A percentile compares a stretch with the other conserved stretches of the same genome.
phyloP scores from a whole-genome alignment of 2,797 vertebrate genomes.

The Odontamblyopus rebecca region DNA sequence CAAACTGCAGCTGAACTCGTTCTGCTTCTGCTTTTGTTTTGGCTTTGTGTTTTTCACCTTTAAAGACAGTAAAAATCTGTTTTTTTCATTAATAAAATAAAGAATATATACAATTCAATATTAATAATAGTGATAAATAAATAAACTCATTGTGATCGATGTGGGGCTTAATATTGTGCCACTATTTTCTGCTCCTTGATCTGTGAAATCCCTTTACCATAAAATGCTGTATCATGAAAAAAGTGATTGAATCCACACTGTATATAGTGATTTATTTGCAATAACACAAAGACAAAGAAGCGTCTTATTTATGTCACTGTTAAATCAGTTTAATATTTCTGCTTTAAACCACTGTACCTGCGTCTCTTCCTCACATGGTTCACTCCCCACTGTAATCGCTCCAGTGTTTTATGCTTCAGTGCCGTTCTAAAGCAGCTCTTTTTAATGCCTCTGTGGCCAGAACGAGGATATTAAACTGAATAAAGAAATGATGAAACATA shows the following conservation, averaged over 20 bases:
- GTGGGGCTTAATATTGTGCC: too few species aligned
- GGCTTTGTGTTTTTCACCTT: too few species aligned
- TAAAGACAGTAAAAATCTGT: too few species aligned
- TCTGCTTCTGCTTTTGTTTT: too few species aligned
- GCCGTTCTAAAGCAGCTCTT: slow-evolving; percentile 28
- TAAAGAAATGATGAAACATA: slow-evolving; percentile 34
- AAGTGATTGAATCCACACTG: slow-evolving; percentile 21
- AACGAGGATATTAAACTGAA: slow-evolving; percentile 27
- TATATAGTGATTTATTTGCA: neutral
- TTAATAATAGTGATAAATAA: too few species aligned
- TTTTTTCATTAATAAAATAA: too few species aligned
- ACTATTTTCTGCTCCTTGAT: too few species aligned
- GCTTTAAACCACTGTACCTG: slow-evolving; percentile 1
- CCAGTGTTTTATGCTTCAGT: slow-evolving; percentile 35
- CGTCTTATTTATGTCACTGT: neutral
- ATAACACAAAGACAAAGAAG: neutral
- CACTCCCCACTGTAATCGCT: slow-evolving; percentile 28
- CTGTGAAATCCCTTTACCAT: too few species aligned
- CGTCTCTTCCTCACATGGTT: neutral
- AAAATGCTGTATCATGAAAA: slow-evolving; percentile 66
- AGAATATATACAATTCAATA: too few species aligned
- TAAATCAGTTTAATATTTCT: neutral
- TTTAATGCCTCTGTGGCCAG: slow-evolving; percentile 17
- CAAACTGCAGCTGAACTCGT: too few species aligned
- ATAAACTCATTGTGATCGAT: too few species aligned